Base-by-base conservation (phyloP, 2,888 invertebrate species). In the Ophion obscuratus region DNA sequence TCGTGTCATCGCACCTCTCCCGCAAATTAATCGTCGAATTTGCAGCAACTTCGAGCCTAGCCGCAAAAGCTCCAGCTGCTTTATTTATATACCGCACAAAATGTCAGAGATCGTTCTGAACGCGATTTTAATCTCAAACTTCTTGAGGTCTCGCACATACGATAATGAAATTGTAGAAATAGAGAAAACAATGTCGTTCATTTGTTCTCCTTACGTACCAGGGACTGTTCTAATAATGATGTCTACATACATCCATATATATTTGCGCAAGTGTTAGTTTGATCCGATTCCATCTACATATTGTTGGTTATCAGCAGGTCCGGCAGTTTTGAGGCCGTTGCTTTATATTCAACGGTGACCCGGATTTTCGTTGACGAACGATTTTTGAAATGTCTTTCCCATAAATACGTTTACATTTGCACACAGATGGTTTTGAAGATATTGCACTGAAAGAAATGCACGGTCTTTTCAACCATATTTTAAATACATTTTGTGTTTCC, bases 161-260 rank as follows among this genome's bases (percentile, higher is more conserved):
- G 82, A 85, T 79, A 82, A 85, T 85, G 82, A 82, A 85, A 82
- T 76, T 77, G 75, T 80, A 82, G 47, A 83, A 83, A 80, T 59
- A 17, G 20, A 75, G 74, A 31, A 57, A 83, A 68, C 74, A 24
- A 47, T 73, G 77, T 77, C 73, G 76, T 66, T 76, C n/a, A 44
- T 70, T 71, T 4, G 2, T 36, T 64, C 53, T 36, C 59, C n/a
- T 10, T 36, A 27, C 57, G 36, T 59, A n/a, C 31, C 27, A 10
- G 59, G 36, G 27, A 27, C 70, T 17, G 47, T 61, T 36, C 59
- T n/a, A 59, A 31, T 31, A 61, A 59, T 61, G 20, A 24, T 47
- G 24, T 67, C n/a, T 68, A 11, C 44, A 44, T 20, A 44, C 40
- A 11, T 27, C 20, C 36, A 47, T 74, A 62, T 83, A 74, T 57